Evolutionary conservation across 2,797 vertebrate genomes (phyloP), one percentile per base, ranked within the genome.

Genomic region (Sebastes cheni): DNA sequence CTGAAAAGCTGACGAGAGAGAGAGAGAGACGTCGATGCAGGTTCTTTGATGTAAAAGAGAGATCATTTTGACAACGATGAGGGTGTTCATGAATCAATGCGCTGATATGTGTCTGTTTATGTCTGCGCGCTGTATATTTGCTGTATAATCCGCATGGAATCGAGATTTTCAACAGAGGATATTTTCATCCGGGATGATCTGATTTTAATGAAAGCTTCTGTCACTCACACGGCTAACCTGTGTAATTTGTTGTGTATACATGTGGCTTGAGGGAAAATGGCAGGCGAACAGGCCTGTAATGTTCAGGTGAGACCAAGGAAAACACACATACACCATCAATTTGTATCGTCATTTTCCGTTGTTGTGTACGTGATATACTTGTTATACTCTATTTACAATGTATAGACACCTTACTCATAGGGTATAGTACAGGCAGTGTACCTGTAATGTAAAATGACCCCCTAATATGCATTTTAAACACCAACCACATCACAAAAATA

Each of bases 191-290:
- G 18, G 78, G 87, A 91, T 92, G 88, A 94, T 94, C 88, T 90
- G 90, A 93, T 94, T 93, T 92, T 94, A 95, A 91, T 95, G 94
- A 96, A 96, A 94, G 93, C 88, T 91, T 91, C 93, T 95, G 93
- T 95, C 94, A 95, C 89, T 94, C 92, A 90, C 29, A 34, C 27
- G 85, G 75, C 89, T 79, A 91, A 92, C 92, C 89, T 90, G 91
- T 90, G 86, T 89, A 88, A 93, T 92, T 82, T 62, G 61, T 81
- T 93, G 85, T 86, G 85, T 88, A 87, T 82, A 86, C 88, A 46
- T 89, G 80, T 88, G 91, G 91, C 91, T 87, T 81, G 59, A 83
- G 89, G 90, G 77, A 82, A 93, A 91, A 91, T 88, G 86, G 82
- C 90, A 92, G 82, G 54, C 64, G 67, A 93, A 91, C 85, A 90